Evolutionary conservation across 2,113 vertebrate genomes (phyloP), one percentile per base, ranked within the genome.

Genomic region (Channa argus): DNA sequence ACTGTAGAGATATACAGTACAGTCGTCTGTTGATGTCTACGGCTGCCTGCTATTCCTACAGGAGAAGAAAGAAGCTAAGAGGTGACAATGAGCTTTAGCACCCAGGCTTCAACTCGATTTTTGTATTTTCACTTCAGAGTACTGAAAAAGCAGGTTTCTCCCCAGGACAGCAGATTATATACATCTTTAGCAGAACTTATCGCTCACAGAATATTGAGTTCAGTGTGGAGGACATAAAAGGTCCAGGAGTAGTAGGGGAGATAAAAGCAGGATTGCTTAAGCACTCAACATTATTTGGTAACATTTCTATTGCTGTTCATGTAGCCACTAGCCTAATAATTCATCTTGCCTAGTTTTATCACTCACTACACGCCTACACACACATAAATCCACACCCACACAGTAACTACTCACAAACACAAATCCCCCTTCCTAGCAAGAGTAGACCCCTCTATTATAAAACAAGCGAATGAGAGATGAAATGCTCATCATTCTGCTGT

Each of bases 1-100:
- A 49, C 63, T 68, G 61, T 69, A 43, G 77, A 79, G 77, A 92
- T 88, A 84, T 91, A 41, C 39, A 41, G 39, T 41, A 92, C 92
- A 90, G 88, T 93, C 88, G 90, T 83, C 65, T 86, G 87, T 91
- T 92, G 92, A 93, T 93, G 88, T 84, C 81, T 79, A 63, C 86
- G 84, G 74, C 84, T 77, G 77, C 81, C 52, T 62, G 62, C 54
- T 24, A 82, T 53, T 93, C 87, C 93, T 92, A 51, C 4, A 80
- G 89, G 89, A 67, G 36, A 79, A 43, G 63, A 73, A 85, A 78
- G 37, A 24, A 83, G 70, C 66, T 68, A 65, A 77, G 83, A 83
- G 84, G 84, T 86, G 60, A 71, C 74, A 85, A 88, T 77, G 47
- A 61, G 74, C 77, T 71, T 33, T 49, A 49, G 45, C 71, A 68